Evolutionary conservation across 2,888 invertebrate genomes (phyloP).

Genomic region (Tricholauxania praeusta): DNA sequence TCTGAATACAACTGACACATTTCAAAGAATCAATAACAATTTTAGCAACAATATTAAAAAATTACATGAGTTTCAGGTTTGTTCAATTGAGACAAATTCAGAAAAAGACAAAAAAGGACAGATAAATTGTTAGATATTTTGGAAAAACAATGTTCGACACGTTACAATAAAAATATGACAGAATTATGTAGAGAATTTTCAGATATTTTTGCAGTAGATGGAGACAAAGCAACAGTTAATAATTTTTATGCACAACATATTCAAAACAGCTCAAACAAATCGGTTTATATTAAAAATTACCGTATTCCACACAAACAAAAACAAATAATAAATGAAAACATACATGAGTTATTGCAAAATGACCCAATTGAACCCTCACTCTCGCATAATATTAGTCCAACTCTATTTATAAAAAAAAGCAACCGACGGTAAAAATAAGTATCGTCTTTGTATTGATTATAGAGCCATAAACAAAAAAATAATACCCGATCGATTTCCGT

Average conservation of each 20-base stretch:
- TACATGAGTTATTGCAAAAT: background rate
- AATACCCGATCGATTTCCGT: background rate
- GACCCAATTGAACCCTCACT: no score
- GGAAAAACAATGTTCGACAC: slow-evolving; percentile 1
- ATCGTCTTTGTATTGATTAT: no score
- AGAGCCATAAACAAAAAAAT: no score
- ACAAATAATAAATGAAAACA: slow-evolving; percentile 9
- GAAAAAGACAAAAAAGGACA: slow-evolving; percentile 1
- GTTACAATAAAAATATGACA: background rate
- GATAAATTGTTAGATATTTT: slow-evolving; percentile 8
- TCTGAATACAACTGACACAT: background rate
- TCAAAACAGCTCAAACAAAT: background rate
- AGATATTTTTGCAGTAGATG: slow-evolving; percentile 2
- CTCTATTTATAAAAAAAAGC: no score
- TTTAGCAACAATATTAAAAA: slow-evolving; percentile 1
- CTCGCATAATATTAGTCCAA: no score
- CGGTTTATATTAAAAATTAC: background rate
- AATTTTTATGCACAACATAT: background rate
- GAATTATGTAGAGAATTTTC: slow-evolving; percentile 4
- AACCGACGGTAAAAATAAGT: no score
- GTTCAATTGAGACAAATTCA: background rate
- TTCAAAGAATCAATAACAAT: slow-evolving; percentile 2
- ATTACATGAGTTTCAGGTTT: background rate
- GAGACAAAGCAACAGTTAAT: background rate
- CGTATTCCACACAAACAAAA: no score